phyloP scores from a whole-genome alignment of 2,797 vertebrate species.

The Darevskia mixta region DNA sequence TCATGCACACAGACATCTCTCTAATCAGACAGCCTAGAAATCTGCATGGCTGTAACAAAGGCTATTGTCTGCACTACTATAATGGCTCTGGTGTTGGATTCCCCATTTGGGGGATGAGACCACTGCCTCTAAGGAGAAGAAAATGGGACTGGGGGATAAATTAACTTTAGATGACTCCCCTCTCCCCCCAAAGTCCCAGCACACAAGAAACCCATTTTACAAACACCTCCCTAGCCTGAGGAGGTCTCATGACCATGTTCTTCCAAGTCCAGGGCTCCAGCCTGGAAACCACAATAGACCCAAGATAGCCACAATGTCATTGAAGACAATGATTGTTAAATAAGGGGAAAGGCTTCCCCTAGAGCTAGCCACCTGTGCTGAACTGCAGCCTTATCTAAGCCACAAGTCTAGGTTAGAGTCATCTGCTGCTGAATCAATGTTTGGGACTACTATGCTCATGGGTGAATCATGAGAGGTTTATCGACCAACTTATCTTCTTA shows the following conservation, averaged over 20 bases:
- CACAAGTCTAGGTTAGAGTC: not conserved
- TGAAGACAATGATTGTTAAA: not conserved
- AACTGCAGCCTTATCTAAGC: not conserved
- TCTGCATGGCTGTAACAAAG: not conserved
- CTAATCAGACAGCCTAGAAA: not conserved
- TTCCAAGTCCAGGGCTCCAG: not conserved
- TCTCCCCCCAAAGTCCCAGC: no score
- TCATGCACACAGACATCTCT: slow-evolving; percentile 25
- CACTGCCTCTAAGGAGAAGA: not conserved
- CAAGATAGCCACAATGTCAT: no score
- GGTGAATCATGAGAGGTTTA: not conserved
- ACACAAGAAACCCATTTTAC: not conserved
- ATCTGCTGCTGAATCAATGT: not conserved
- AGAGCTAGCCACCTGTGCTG: not conserved
- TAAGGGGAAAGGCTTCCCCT: not conserved
- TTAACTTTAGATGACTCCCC: not conserved
- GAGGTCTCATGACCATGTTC: no score
- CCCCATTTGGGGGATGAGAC: not conserved
- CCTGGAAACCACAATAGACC: not conserved
- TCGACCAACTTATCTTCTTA: no score
- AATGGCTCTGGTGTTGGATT: not conserved
- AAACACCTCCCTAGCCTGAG: not conserved
- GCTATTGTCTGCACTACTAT: not conserved
- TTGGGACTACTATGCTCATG: not conserved
- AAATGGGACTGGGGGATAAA: not conserved